phyloP scores from a whole-genome alignment of 2,797 vertebrate genomes.

The Channallabes apus region DNA sequence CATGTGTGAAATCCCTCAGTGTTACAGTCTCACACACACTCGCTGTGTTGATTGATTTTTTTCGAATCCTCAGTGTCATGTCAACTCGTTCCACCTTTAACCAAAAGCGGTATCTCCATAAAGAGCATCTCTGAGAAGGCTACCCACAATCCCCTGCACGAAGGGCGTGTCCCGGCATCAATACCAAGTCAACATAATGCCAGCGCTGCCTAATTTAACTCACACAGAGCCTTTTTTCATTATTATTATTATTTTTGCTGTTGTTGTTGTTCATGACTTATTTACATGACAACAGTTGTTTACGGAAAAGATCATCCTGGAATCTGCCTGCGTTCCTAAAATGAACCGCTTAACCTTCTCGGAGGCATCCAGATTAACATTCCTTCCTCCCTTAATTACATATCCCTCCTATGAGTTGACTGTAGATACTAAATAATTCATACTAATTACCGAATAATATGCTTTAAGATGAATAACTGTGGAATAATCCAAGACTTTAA shows the following conservation, averaged over 20 bases:
- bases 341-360: not conserved
- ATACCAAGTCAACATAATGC: conserved; percentile 1
- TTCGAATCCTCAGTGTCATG: conserved; percentile 48
- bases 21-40: conserved; percentile 35
- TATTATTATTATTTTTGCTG: not conserved
- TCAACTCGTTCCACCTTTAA: conserved; percentile 42
- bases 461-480: conserved; percentile 25
- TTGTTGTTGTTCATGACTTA: not conserved
- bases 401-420: conserved; percentile 17
- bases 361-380: not conserved
- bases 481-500: not conserved
- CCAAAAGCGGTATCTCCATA: conserved; percentile 30
- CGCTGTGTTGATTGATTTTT: conserved; percentile 51
- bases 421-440: conserved; percentile 22
- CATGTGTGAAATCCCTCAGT: conserved; percentile 54
- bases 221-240: conserved; percentile 6
- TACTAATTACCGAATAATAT: conserved; percentile 25
- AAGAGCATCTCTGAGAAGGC: not conserved
- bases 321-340: not conserved
- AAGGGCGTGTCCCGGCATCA: not conserved
- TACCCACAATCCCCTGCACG: not conserved
- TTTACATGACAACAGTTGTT: conserved; percentile 14
- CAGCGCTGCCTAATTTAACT: not conserved
- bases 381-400: conserved; percentile 5
- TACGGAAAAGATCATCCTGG: not conserved